These are phyloP conservation scores for Brachymystax lenok DNA, from an alignment of 2,797 vertebrate genomes.

Conservation along the genomic window DNA sequence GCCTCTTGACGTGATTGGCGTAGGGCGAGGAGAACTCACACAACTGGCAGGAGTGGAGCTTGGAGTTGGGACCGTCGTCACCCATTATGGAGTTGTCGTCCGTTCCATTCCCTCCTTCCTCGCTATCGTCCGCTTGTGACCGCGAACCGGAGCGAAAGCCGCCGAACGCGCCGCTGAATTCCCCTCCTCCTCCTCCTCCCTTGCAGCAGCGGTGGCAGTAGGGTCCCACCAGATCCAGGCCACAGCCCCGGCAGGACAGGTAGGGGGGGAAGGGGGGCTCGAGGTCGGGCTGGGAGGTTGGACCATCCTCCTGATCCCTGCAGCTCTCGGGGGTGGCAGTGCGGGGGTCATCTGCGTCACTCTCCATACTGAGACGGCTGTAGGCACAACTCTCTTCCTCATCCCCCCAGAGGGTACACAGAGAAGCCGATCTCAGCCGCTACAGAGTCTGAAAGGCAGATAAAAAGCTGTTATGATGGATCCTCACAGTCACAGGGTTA, in stretches of 20 bases:
- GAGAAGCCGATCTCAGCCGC: constrained; percentile 82
- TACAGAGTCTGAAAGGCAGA: constrained; percentile 74
- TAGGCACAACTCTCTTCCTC: constrained; percentile 83
- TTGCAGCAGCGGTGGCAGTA: constrained; percentile 80
- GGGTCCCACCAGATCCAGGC: constrained; percentile 79
- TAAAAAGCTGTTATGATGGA: constrained; percentile 31
- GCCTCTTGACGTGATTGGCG: constrained; percentile 95
- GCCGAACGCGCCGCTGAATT: constrained; percentile 46
- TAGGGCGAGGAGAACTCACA: constrained; percentile 96
- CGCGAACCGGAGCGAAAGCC: constrained; percentile 52
- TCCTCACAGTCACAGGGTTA: not conserved
- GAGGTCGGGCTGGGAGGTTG: constrained; percentile 55
- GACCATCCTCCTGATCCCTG: constrained; percentile 34
- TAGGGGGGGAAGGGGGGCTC: constrained; percentile 59
- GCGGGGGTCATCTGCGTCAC: no score
- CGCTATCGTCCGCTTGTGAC: constrained; percentile 48
- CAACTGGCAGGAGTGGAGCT: constrained; percentile 90
- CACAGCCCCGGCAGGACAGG: constrained; percentile 84
- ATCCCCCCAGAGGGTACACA: constrained; percentile 84
- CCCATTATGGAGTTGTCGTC: not conserved
- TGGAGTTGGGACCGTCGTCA: constrained; percentile 67
- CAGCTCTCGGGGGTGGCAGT: not conserved
- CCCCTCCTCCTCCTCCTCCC: constrained; percentile 46
- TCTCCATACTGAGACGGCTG: constrained; percentile 81
- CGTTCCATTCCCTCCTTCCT: constrained; percentile 28